Evolutionary conservation across 2,113 vertebrate species (phyloP).

Genomic region (Pterocles gutturalis): DNA sequence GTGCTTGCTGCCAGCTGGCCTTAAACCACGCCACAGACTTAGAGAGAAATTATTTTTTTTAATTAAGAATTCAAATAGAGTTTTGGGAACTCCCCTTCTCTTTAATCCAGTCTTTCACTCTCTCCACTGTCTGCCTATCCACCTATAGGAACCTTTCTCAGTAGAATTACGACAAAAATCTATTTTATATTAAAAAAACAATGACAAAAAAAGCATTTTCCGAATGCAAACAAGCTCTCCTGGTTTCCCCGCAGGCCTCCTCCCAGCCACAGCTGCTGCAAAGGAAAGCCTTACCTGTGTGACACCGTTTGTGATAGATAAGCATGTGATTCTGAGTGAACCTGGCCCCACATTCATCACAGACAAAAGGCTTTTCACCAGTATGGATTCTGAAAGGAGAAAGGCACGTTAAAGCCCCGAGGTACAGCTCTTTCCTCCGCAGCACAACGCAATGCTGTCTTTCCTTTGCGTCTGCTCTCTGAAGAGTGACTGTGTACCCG

Average conservation of each 20-base stretch:
- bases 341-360: conserved; percentile 90
- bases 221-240: neutral
- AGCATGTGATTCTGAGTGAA: conserved; percentile 99
- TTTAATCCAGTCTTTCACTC: neutral
- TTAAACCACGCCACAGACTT: too few species aligned
- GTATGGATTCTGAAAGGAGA: conserved; percentile 91
- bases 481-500: neutral
- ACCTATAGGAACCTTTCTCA: neutral
- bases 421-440: neutral
- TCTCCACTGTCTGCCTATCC: neutral
- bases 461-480: neutral
- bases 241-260: neutral
- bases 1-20: too few species aligned
- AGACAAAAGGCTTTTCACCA: conserved; percentile 96
- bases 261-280: accelerated
- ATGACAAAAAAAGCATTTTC: accelerated
- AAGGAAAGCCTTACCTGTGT: conserved; percentile 86
- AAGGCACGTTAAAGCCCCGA: neutral
- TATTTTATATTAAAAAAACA: neutral
- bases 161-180: neutral
- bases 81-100: neutral
- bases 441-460: neutral
- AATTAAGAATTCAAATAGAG: too few species aligned
- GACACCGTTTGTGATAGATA: conserved; percentile 93
- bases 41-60: too few species aligned